Base-by-base conservation (phyloP, 2,797 vertebrate species). In the Gymnoscopelus microlampas region DNA sequence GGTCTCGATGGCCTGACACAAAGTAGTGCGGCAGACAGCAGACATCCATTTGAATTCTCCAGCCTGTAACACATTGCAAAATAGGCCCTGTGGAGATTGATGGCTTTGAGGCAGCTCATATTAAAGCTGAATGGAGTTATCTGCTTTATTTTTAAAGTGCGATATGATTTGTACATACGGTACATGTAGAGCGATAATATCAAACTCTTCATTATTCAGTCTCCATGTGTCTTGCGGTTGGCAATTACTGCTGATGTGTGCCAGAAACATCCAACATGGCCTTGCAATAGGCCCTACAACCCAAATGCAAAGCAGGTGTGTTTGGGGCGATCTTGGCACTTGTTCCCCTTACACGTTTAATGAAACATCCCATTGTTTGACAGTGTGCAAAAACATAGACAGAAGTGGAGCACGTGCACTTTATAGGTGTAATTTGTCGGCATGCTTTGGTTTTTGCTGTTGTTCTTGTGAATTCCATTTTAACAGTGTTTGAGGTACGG, bases 261-360 rank as follows among this genome's bases (percentile, higher is more conserved):
- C 7, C 39, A 56, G 19, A 62, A 65, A 66, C 66, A 70, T 58
- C 58, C 68, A 60, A 12, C 50, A 23, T 48, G 26, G 7, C 56
- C 23, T 14, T 81, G 51, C 73, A 82, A 63, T 8, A 57, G 44
- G 63, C 63, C 74, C 64, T 64, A 56, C 39, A 65, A 53, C 19
- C 68, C 39, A 74, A 76, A 80, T 77, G 54, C 10, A 3, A 62
- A 83, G 69, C 80, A 75, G 71, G 66, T 79, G 73, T 62, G 59
- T 60, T 71, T 63, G 72, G 7, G 71, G 49, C 39, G 51, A 10
- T 62, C 67, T 66, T 81, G 69, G 68, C 71, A 56, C 50, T 4
- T 57, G 14, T 44, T 44, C 39, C 39, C 9, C 39, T 9, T 44
- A 7, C 39, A 44, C 7, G 39, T 44, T 44, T 44, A 48, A 56